Percentiles rank a stretch among this genome's conserved stretches.
Evolutionary conservation across 2,888 invertebrate genomes (phyloP).

Genomic region (Clepsis dumicolana): DNA sequence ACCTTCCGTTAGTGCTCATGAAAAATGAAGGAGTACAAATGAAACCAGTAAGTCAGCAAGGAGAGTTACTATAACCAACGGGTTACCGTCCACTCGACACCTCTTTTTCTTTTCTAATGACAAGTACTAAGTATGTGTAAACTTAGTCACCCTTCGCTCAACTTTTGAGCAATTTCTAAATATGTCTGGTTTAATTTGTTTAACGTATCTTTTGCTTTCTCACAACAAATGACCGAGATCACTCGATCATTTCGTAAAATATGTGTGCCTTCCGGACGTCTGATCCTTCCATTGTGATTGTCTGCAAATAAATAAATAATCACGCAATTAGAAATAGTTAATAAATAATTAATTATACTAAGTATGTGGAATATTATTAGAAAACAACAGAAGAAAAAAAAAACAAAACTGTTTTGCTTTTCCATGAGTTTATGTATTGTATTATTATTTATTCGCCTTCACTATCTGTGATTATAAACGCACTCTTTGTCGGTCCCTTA

Average conservation of each 20-base stretch:
- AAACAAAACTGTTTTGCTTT: no score
- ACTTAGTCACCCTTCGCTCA: not conserved
- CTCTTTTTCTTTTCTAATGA: not conserved
- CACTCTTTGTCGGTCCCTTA: no score
- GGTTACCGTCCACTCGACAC: not conserved
- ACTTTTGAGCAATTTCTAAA: not conserved
- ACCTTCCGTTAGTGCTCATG: not conserved
- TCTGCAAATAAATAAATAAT: slow-evolving; percentile 59
- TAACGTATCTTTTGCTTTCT: not conserved
- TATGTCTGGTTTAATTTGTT: not conserved
- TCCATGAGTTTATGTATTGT: no score
- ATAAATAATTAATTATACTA: no score
- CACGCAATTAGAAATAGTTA: not conserved
- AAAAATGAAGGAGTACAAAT: not conserved
- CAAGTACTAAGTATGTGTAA: slow-evolving; percentile 1
- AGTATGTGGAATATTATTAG: no score
- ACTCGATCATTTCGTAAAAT: slow-evolving; percentile 63
- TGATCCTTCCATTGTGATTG: slow-evolving; percentile 58
- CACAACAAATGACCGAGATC: slow-evolving; percentile 34
- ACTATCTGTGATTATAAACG: no score
- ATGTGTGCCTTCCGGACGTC: slow-evolving; percentile 58
- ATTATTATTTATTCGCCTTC: no score
- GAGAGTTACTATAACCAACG: not conserved
- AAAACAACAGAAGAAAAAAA: no score
- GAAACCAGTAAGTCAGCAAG: not conserved